Evolutionary conservation across 2,113 vertebrate species (phyloP), one percentile per base, ranked within the genome.

Genomic region (Rhizomys pruinosus): DNA sequence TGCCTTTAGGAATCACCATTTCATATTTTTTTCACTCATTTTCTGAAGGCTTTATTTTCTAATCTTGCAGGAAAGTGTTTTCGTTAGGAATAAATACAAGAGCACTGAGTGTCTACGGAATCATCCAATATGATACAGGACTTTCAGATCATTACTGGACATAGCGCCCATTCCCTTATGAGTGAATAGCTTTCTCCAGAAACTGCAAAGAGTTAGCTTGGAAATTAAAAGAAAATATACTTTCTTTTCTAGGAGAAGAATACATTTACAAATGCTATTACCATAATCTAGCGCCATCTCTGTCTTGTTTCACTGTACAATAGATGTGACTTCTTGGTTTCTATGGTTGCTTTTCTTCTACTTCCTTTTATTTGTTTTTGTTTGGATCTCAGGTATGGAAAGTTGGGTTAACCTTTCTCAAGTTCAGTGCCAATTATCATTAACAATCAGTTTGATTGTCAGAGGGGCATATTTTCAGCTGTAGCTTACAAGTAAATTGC

Each of bases 31-130:
- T 73, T 82, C 20, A 78, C 76, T 94, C 52, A 77, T 32, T 12
- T 89, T 92, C 55, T 66, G 74, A 82, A 87, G 17, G 27, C 57
- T 87, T 91, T 82, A 82, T 91, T 93, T 80, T 19, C 23, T 63
- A 64, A 32, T 32, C 94, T 89, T 10, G 34, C 52, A 78, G 59
- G 17, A 84, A 73, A 90, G 37, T 15, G 6, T 87, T 92, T 92
- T 85, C 47, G 47, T 29, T 80, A n/a, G 91, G 68, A 96, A 93
- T 87, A 84, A 91, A 80, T 92, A 57, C 42, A 69, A 94, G 42
- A 93, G 39, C 19, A 80, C 27, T 73, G 47, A 52, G 78, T 81
- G 55, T 91, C 44, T 23, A 92, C 37, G 90, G 63, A 92, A 76
- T 92, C 63, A 85, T 80, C 55, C 69, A 91, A 12, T 91, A 61